phyloP scores from a whole-genome alignment of 53 echinoderm and acorn worm species.

The Temnopleurus reevesii region DNA sequence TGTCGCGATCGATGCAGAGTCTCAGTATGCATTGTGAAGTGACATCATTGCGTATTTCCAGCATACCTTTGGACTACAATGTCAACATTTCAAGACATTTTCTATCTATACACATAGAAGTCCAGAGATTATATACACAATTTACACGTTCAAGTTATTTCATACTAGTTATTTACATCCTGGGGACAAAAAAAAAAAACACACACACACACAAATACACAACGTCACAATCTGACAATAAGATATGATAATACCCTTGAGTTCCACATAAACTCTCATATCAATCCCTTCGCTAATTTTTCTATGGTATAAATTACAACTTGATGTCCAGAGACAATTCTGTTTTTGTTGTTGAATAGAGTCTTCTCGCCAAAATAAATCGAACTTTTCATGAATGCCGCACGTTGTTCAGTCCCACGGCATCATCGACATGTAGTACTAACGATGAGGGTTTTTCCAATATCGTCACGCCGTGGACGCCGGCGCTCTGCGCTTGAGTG shows the following conservation, averaged over 20 bases:
- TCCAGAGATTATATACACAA: slow-evolving; percentile 50
- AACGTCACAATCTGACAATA: slow-evolving; percentile 20
- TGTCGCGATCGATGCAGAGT: no score
- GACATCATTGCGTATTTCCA: background rate
- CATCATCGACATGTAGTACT: slow-evolving; percentile 54
- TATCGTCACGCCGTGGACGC: slow-evolving; percentile 19
- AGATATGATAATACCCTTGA: slow-evolving; percentile 30
- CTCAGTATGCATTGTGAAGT: no score
- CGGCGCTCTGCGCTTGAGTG: background rate
- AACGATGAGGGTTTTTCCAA: slow-evolving; percentile 47
- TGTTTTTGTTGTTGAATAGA: slow-evolving; percentile 6
- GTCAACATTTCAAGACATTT: slow-evolving; percentile 22
- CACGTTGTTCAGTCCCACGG: slow-evolving; percentile 42
- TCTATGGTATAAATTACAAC: slow-evolving; percentile 22
- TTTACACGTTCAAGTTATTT: background rate
- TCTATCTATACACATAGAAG: slow-evolving; percentile 42
- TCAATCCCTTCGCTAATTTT: background rate
- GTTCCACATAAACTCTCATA: slow-evolving; percentile 31
- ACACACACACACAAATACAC: slow-evolving; percentile 48
- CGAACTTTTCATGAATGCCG: slow-evolving; percentile 43
- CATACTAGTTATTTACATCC: slow-evolving; percentile 47
- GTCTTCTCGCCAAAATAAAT: background rate
- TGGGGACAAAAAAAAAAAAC: no score
- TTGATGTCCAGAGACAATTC: slow-evolving; percentile 16
- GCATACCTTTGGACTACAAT: slow-evolving; percentile 29